phyloP scores from a whole-genome alignment of 2,888 invertebrate genomes.

The Sussaba pulchella region DNA sequence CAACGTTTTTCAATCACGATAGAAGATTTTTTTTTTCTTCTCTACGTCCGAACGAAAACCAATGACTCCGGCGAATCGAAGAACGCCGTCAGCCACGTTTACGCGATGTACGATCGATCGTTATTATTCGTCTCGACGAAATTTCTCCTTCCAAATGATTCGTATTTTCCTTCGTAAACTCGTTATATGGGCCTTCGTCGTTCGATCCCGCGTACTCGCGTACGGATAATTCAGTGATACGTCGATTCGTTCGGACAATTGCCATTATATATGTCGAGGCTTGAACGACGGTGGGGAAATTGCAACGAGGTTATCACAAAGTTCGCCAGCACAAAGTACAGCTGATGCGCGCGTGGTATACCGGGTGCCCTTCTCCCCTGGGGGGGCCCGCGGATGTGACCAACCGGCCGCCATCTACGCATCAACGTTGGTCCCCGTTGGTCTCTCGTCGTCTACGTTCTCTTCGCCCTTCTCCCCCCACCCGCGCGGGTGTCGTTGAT shows the following conservation, averaged over 20 bases:
- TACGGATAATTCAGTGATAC: too few species aligned
- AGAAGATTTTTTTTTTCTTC: too few species aligned
- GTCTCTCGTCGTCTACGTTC: slow-evolving; percentile 1
- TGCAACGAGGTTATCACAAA: slow-evolving; percentile 80
- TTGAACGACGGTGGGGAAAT: slow-evolving; percentile 58
- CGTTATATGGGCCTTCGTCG: too few species aligned
- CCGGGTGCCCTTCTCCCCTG: slow-evolving; percentile 36
- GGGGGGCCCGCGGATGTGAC: not conserved
- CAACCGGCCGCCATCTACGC: not conserved
- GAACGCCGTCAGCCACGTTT: too few species aligned
- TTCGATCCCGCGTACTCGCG: too few species aligned
- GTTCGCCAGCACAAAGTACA: slow-evolving; percentile 82
- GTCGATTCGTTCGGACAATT: slow-evolving; percentile 50
- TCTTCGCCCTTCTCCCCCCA: not conserved
- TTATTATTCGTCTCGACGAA: not conserved
- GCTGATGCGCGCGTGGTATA: slow-evolving; percentile 78
- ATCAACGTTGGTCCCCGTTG: slow-evolving; percentile 16
- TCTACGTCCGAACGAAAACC: too few species aligned
- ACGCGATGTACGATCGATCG: too few species aligned
- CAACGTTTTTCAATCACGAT: not conserved
- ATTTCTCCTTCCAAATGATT: too few species aligned
- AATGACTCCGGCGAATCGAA: not conserved
- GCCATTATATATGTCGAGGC: slow-evolving; percentile 61
- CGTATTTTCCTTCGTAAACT: too few species aligned
- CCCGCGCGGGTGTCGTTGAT: too few species aligned